These are phyloP conservation scores for Hypselothyrea guttata DNA, from an alignment of 2,888 invertebrate species.

Conservation along the genomic window DNA sequence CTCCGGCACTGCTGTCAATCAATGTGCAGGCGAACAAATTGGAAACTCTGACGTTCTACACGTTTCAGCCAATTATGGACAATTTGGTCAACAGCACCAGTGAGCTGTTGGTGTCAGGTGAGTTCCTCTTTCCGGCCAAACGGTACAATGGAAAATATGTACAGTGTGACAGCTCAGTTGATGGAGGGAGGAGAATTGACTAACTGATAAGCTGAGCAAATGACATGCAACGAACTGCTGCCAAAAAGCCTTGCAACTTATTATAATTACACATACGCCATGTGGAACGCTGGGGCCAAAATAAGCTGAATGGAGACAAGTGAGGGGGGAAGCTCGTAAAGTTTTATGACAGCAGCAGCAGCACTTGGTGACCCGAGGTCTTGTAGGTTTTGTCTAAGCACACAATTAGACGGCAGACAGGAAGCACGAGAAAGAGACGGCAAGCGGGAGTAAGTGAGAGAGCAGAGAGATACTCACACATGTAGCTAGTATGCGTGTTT, in stretches of 20 bases:
- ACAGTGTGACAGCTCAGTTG: conserved; percentile 38
- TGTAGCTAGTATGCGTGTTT: conserved; percentile 24
- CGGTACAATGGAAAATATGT: conserved; percentile 7
- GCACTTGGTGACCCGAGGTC: conserved; percentile 21
- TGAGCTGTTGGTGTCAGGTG: conserved; percentile 90
- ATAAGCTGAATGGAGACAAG: conserved; percentile 48
- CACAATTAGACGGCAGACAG: conserved; percentile 44
- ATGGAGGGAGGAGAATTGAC: conserved; percentile 2
- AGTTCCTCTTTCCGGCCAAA: conserved; percentile 53
- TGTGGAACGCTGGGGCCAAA: conserved; percentile 33
- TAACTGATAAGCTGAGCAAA: conserved; percentile 15
- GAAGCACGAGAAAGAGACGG: background rate
- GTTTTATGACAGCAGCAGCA: conserved; percentile 52
- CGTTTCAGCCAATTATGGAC: conserved; percentile 88
- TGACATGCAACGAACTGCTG: conserved; percentile 15
- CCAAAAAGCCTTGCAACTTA: conserved; percentile 44
- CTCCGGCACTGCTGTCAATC: conserved; percentile 87
- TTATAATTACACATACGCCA: conserved; percentile 74
- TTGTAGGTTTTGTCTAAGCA: conserved; percentile 41
- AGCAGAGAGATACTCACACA: background rate
- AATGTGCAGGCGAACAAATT: conserved; percentile 90
- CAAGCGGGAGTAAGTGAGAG: background rate
- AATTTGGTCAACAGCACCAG: conserved; percentile 89
- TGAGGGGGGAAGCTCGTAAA: conserved; percentile 39
- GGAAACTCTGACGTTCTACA: conserved; percentile 89